Percentiles rank a stretch among this genome's conserved stretches.
Conservation (phyloP, 2,113 vertebrate species). For the Aptenodytes forsteri region DNA sequence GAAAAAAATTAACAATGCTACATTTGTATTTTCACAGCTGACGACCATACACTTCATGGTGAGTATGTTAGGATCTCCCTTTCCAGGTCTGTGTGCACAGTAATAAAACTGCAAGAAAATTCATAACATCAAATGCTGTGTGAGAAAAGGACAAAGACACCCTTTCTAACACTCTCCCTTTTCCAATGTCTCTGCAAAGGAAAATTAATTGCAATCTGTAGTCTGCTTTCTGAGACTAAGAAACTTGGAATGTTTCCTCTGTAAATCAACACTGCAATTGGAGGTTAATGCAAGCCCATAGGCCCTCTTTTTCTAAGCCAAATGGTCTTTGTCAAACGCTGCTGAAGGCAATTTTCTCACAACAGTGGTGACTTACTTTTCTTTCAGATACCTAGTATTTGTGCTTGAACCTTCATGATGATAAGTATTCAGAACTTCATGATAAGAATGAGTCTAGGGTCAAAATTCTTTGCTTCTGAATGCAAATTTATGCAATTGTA, state of each 20-base stretch:
- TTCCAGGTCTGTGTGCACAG: not conserved
- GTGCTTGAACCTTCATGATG: not conserved
- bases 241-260: not conserved
- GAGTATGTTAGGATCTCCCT: not conserved
- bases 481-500: not conserved
- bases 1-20: not conserved
- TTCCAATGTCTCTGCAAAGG: not conserved
- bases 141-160: not conserved
- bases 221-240: not conserved
- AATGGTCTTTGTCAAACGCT: not conserved
- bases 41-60: not conserved
- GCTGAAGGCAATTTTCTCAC: not conserved
- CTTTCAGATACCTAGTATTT: not conserved
- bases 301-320: not conserved
- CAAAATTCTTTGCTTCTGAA: not conserved
- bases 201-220: not conserved
- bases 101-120: not conserved
- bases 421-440: not conserved
- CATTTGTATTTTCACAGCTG: slow-evolving; percentile 3
- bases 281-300: not conserved
- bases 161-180: not conserved
- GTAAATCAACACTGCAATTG: not conserved
- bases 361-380: not conserved
- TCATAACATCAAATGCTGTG: not conserved
- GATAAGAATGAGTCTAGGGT: not conserved